Conservation (phyloP, 2,888 invertebrate species). For the Pristionchus maxplancki region DNA sequence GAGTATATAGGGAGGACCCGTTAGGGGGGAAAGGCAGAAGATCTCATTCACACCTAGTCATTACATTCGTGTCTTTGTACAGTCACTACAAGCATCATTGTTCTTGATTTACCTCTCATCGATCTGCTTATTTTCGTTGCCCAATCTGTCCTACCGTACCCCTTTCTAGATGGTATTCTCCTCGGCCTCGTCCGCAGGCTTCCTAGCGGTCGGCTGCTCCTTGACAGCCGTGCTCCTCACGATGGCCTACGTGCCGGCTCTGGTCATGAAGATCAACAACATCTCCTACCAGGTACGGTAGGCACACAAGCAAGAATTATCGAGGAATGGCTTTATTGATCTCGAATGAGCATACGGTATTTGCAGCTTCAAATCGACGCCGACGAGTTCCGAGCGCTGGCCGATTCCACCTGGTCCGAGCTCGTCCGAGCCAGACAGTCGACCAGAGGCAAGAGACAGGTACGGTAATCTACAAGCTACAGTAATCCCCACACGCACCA, state of each 20-base stretch:
- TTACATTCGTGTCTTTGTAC: not conserved
- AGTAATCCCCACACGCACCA: conserved; percentile 12
- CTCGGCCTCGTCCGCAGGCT: conserved; percentile 63
- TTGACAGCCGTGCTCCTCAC: conserved; percentile 61
- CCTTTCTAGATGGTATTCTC: conserved; percentile 26
- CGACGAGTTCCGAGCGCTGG: conserved; percentile 67
- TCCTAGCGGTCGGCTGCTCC: conserved; percentile 63
- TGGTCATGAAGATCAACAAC: conserved; percentile 66
- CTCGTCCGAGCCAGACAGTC: conserved; percentile 59
- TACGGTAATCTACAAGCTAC: not conserved
- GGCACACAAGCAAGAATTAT: not conserved
- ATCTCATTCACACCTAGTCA: conserved; percentile 32
- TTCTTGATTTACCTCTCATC: not conserved
- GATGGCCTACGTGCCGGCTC: conserved; percentile 65
- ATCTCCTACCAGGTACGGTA: conserved; percentile 62
- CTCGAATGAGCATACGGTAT: not conserved
- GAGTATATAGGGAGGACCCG: conserved; percentile 40
- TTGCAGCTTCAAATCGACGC: conserved; percentile 65
- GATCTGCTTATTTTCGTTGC: not conserved
- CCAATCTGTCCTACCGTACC: not conserved
- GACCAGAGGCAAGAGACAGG: conserved; percentile 60
- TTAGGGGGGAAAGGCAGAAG: not conserved
- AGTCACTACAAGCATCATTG: not conserved
- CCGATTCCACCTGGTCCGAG: conserved; percentile 67
- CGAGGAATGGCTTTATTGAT: not conserved